Evolutionary conservation across 2,113 vertebrate species (phyloP).

Genomic region (Tichodroma muraria): DNA sequence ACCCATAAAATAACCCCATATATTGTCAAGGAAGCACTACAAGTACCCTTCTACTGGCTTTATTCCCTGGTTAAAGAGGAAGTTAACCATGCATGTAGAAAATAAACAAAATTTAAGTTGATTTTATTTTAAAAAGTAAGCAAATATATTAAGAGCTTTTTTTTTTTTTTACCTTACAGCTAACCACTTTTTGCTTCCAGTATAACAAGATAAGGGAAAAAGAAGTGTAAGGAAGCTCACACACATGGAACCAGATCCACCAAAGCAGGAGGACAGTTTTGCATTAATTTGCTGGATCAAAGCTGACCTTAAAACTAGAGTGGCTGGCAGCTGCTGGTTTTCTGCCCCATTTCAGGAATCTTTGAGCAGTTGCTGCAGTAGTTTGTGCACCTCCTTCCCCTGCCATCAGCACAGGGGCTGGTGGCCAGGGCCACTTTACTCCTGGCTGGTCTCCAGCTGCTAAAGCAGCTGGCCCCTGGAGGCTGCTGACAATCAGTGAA

Average conservation of each 20-base stretch:
- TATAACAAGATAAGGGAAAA: neutral
- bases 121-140: neutral
- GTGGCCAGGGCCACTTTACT: conserved; percentile 22
- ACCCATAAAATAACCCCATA: neutral
- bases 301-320: neutral
- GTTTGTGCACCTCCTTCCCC: neutral
- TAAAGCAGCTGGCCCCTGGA: neutral
- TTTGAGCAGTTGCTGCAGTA: neutral
- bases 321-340: neutral
- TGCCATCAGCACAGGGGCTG: neutral
- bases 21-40: neutral
- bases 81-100: neutral
- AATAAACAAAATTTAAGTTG: neutral
- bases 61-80: neutral
- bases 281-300: neutral
- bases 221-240: neutral
- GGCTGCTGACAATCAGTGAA: neutral
- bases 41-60: neutral
- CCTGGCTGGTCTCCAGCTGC: conserved; percentile 21
- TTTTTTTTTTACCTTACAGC: neutral
- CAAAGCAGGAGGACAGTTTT: neutral
- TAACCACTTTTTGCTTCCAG: neutral
- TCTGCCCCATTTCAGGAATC: neutral
- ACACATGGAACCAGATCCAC: neutral
- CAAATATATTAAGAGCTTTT: neutral